Evolutionary conservation across 2,888 invertebrate genomes (phyloP).

Genomic region (Nudaria mundana): DNA sequence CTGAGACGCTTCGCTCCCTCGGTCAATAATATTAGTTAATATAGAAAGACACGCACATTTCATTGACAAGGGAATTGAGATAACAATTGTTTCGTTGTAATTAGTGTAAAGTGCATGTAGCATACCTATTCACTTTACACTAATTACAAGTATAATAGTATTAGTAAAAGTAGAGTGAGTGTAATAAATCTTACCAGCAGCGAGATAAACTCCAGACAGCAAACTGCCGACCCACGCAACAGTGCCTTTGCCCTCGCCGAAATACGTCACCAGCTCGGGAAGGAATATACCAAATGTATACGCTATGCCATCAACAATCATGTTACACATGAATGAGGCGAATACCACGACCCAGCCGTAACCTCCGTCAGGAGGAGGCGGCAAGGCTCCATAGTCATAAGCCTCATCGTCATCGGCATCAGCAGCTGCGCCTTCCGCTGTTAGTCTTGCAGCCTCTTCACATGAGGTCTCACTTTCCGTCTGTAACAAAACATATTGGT

Average conservation of each 20-base stretch:
- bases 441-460: slow-evolving; percentile 90
- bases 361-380: slow-evolving; percentile 94
- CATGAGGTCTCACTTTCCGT: slow-evolving; percentile 94
- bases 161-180: too few species aligned
- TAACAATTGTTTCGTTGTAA: too few species aligned
- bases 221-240: slow-evolving; percentile 97
- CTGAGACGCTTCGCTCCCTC: too few species aligned
- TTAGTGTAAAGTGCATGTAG: too few species aligned
- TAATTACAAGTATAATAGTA: too few species aligned
- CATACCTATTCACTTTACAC: too few species aligned
- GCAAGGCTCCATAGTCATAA: slow-evolving; percentile 87
- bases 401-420: slow-evolving; percentile 83
- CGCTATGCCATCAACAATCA: slow-evolving; percentile 99
- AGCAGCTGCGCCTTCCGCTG: slow-evolving; percentile 81
- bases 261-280: slow-evolving; percentile 88
- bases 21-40: too few species aligned
- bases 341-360: slow-evolving; percentile 97
- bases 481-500: slow-evolving; percentile 68
- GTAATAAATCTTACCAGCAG: slow-evolving; percentile 86
- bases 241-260: slow-evolving; percentile 92
- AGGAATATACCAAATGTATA: slow-evolving; percentile 98
- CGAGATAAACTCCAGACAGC: slow-evolving; percentile 96
- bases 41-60: too few species aligned
- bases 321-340: slow-evolving; percentile 98
- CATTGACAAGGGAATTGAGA: too few species aligned